Evolutionary conservation across 2,888 invertebrate species (phyloP).

Genomic region (Thereva nobilitata): DNA sequence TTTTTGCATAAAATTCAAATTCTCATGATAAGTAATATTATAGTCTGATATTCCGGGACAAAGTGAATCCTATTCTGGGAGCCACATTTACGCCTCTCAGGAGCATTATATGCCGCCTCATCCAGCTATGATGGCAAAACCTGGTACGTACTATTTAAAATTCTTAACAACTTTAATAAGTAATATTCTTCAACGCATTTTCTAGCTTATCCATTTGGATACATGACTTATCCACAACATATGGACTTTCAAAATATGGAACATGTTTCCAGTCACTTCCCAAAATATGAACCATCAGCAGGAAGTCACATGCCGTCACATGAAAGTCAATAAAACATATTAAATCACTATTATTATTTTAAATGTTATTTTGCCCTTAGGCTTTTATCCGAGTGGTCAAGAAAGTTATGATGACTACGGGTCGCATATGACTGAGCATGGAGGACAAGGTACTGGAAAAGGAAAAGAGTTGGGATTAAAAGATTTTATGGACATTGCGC

Average conservation of each 20-base stretch:
- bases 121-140: too few species aligned
- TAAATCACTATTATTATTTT: too few species aligned
- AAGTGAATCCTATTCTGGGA: too few species aligned
- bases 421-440: background rate
- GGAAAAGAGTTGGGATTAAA: constrained; percentile 34
- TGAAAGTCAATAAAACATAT: too few species aligned
- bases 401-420: constrained; percentile 19
- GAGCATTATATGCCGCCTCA: too few species aligned
- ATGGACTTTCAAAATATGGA: background rate
- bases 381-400: constrained; percentile 37
- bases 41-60: too few species aligned
- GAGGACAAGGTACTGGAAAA: constrained; percentile 5
- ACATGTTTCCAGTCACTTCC: background rate
- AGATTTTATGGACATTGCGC: constrained; percentile 77
- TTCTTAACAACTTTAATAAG: background rate
- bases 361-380: background rate
- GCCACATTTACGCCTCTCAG: too few species aligned
- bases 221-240: background rate
- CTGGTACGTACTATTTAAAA: too few species aligned
- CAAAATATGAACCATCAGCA: background rate
- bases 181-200: background rate
- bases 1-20: too few species aligned
- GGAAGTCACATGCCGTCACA: constrained; percentile 5
- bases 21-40: too few species aligned
- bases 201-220: constrained; percentile 1